A percentile compares a stretch with the other conserved stretches of the same genome.
Evolutionary conservation across 2,113 vertebrate species (phyloP).

Genomic region (Rutilus rutilus): DNA sequence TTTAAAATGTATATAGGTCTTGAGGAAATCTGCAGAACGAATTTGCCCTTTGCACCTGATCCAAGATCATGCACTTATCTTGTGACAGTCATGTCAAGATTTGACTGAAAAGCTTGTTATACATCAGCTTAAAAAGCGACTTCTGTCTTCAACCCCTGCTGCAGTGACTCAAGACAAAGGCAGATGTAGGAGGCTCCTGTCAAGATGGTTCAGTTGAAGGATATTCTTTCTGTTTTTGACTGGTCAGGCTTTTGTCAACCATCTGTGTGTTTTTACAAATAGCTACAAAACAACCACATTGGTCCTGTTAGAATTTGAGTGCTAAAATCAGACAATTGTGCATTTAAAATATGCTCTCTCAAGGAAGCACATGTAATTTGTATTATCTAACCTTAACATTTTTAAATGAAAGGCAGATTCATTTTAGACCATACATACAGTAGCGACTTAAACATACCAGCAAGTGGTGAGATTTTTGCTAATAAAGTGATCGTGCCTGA

Average conservation of each 20-base stretch:
- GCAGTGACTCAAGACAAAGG: background rate
- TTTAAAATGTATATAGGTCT: background rate
- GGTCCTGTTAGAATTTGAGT: background rate
- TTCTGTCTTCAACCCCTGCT: background rate
- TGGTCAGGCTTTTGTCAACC: background rate
- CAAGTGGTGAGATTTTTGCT: too few species aligned
- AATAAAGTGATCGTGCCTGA: too few species aligned
- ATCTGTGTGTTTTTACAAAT: background rate
- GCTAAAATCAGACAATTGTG: background rate
- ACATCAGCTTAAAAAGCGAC: background rate
- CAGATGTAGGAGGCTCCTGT: background rate
- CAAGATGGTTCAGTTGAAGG: slow-evolving; percentile 24
- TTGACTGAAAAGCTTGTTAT: background rate
- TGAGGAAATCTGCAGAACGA: background rate
- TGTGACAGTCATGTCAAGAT: background rate
- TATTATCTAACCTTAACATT: background rate
- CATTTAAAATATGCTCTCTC: background rate
- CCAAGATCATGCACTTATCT: background rate
- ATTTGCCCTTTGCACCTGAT: background rate
- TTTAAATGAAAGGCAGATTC: too few species aligned
- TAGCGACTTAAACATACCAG: too few species aligned
- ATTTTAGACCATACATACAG: too few species aligned
- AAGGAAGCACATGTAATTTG: background rate
- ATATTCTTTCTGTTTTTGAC: slow-evolving; percentile 8
- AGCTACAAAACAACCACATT: background rate